phyloP scores from a whole-genome alignment of 1,140 invertebrate species.

The Camponotus floridanus region DNA sequence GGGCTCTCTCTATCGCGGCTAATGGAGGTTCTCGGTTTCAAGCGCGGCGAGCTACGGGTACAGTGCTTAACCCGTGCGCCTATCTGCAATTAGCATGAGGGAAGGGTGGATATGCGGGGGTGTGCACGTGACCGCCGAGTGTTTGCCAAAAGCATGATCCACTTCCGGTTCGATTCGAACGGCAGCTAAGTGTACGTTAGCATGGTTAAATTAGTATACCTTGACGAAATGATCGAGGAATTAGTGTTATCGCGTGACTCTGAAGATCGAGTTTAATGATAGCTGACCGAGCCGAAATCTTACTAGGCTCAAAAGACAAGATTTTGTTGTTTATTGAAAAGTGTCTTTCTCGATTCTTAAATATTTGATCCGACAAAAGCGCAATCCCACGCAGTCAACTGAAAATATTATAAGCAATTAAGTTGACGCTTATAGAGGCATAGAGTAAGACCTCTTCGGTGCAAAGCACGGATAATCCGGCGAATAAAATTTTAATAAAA shows the following conservation, averaged over 20 bases:
- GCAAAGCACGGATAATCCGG: slow-evolving; percentile 37
- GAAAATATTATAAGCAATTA: slow-evolving; percentile 54
- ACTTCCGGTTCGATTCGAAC: slow-evolving; percentile 59
- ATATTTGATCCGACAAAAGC: background rate
- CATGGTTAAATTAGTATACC: slow-evolving; percentile 21
- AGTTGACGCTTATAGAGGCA: slow-evolving; percentile 1
- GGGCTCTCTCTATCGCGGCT: slow-evolving; percentile 78
- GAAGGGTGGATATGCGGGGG: slow-evolving; percentile 66
- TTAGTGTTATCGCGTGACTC: slow-evolving; percentile 24
- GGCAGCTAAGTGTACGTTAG: slow-evolving; percentile 40
- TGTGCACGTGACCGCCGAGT: slow-evolving; percentile 71
- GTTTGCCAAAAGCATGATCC: slow-evolving; percentile 70
- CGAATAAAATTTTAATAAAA: slow-evolving; percentile 59
- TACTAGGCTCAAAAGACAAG: background rate
- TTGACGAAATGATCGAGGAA: slow-evolving; percentile 4
- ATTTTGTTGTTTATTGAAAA: background rate
- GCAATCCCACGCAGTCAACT: background rate
- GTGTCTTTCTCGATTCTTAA: background rate
- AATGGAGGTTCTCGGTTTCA: slow-evolving; percentile 79
- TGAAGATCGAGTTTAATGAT: background rate
- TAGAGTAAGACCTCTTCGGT: background rate
- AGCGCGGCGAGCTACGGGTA: slow-evolving; percentile 70
- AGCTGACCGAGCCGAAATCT: background rate
- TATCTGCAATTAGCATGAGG: slow-evolving; percentile 80
- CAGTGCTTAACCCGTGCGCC: slow-evolving; percentile 76